Evolutionary conservation across 2,888 invertebrate genomes (phyloP).

Genomic region (Lasioglossum zephyrum): DNA sequence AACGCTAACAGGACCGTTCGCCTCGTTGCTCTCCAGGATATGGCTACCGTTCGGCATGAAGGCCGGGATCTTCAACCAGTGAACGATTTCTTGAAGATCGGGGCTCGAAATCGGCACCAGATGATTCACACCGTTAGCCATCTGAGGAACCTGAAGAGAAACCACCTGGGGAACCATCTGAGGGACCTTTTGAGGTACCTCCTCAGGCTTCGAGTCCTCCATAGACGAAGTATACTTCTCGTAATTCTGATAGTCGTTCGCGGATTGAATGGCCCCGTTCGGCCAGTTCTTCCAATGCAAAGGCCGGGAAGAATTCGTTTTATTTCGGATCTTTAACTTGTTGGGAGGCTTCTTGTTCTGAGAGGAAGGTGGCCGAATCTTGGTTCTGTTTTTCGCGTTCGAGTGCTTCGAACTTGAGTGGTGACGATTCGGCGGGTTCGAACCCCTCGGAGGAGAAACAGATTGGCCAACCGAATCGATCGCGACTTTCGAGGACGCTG

Average conservation of each 20-base stretch:
- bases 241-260: slow-evolving; percentile 78
- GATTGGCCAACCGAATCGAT: background rate
- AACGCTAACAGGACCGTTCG: slow-evolving; percentile 55
- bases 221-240: slow-evolving; percentile 78
- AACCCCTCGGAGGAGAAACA: background rate
- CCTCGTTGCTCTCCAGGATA: slow-evolving; percentile 50
- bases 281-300: slow-evolving; percentile 78
- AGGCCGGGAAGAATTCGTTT: background rate
- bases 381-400: slow-evolving; percentile 26
- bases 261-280: slow-evolving; percentile 72
- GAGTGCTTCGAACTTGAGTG: slow-evolving; percentile 17
- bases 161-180: background rate
- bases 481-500: background rate
- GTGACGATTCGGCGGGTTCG: background rate
- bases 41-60: slow-evolving; percentile 67
- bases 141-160: background rate
- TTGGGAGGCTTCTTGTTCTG: slow-evolving; percentile 28
- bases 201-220: slow-evolving; percentile 40
- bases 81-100: slow-evolving; percentile 70
- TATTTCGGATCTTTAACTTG: background rate
- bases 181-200: background rate
- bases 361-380: slow-evolving; percentile 4
- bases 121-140: slow-evolving; percentile 24
- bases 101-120: slow-evolving; percentile 47
- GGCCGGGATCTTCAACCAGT: slow-evolving; percentile 78